Evolutionary conservation across 2,113 vertebrate species (phyloP), one percentile per base, ranked within the genome.

Genomic region (Aythya baeri): DNA sequence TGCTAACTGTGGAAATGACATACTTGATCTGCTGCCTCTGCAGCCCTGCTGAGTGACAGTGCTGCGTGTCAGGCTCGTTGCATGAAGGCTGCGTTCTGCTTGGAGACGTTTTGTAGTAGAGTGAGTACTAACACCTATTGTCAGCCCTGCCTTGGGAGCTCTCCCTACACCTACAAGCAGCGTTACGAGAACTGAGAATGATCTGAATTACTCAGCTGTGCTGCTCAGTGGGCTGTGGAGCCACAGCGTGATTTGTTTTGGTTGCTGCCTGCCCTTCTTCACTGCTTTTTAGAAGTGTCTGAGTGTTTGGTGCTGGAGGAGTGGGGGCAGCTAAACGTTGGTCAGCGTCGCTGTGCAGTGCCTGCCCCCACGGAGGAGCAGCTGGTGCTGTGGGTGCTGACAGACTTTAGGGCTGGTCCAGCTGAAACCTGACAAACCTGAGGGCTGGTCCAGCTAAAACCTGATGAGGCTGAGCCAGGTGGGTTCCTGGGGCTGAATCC

Each of bases 1-100:
- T 4, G 0, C 3, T 8, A 8, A 31, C 49, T 68, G 34, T 4
- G 83, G 34, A 31, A 66, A 54, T 21, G 3, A 1, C 14, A 0
- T 7, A 2, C 7, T 8, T 59, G 16, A 41, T 11, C 27, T n/a
- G 0, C 43, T 9, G 76, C 2, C 58, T 57, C 36, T 43, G 85
- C 49, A 74, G 67, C 65, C 70, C 2, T 52, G 2, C 55, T 76
- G 61, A 75, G 32, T 49, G 74, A 38, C 84, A 87, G 36, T 38
- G 62, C 72, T 70, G 8, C 23, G 32, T 20, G 13, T 83, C 38
- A 58, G 89, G 16, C 49, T 76, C 46, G 22, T 59, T 55, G 20
- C 52, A 41, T 41, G 88, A 77, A 43, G 83, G 55, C 83, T 52
- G 22, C 21, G 84, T 58, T 81, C 18, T 38, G 79, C 88, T 80